Percentiles rank a stretch among this genome's conserved stretches.
Evolutionary conservation across 2,113 vertebrate genomes (phyloP).

Genomic region (Cyprinus carpio): DNA sequence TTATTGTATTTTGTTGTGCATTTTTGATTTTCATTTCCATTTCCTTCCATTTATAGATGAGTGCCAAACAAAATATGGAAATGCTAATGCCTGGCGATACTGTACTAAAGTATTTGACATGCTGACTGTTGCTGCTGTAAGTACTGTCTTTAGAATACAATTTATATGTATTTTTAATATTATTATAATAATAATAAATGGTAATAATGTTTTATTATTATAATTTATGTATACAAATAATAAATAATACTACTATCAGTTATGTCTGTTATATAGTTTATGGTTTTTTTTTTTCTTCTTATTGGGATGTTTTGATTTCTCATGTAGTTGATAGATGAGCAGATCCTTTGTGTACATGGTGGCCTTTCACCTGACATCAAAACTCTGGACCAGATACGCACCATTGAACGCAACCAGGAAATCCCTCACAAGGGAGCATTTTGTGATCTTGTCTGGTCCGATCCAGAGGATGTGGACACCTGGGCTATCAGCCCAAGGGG

Average conservation of each 20-base stretch:
- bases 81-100: conserved; percentile 96
- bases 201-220: too few relatives aligned
- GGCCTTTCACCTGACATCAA: conserved; percentile 97
- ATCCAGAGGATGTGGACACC: conserved; percentile 94
- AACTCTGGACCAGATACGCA: conserved; percentile 95
- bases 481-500: conserved; percentile 96
- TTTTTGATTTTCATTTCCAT: neutral
- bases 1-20: neutral
- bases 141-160: conserved; percentile 60
- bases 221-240: too few relatives aligned
- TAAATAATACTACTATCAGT: too few relatives aligned
- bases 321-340: conserved; percentile 91
- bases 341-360: conserved; percentile 94
- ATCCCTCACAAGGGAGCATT: conserved; percentile 98
- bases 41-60: conserved; percentile 80
- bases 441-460: conserved; percentile 96
- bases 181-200: too few relatives aligned
- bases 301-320: conserved; percentile 15
- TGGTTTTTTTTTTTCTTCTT: neutral
- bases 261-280: too few relatives aligned
- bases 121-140: conserved; percentile 96
- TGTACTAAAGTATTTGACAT: conserved; percentile 99
- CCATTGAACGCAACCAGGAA: conserved; percentile 95
- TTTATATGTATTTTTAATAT: too few relatives aligned
- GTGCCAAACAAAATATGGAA: conserved; percentile 99